Evolutionary conservation across 2,113 vertebrate species (phyloP).

Genomic region (Cheilinus undulatus): DNA sequence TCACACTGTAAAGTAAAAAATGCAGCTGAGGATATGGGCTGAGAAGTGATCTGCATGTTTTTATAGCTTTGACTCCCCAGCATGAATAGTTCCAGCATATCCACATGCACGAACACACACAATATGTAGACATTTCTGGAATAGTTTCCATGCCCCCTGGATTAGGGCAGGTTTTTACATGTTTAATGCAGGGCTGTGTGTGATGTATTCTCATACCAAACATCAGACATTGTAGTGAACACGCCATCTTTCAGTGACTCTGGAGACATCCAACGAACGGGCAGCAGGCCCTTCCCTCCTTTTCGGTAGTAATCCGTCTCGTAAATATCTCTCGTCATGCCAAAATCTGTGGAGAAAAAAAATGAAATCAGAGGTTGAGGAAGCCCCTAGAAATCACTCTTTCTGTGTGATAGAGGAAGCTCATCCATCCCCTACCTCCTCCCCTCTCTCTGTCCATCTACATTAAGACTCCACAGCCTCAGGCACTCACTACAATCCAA

Average conservation of each 20-base stretch:
- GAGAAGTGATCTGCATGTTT: conserved; percentile 31
- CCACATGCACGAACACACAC: conserved; percentile 23
- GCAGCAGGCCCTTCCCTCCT: conserved; percentile 96
- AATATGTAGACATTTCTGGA: conserved; percentile 39
- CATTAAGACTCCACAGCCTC: conserved; percentile 47
- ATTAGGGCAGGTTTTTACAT: conserved; percentile 43
- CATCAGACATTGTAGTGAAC: conserved; percentile 98
- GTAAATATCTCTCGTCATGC: conserved; percentile 99
- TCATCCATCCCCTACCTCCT: conserved; percentile 45
- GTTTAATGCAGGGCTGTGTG: conserved; percentile 8
- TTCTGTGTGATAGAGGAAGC: conserved; percentile 55
- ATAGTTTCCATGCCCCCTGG: conserved; percentile 19
- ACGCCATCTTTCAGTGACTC: conserved; percentile 98
- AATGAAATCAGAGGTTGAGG: conserved; percentile 40
- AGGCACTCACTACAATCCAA: conserved; percentile 49
- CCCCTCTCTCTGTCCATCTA: conserved; percentile 46
- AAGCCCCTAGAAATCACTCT: conserved; percentile 52
- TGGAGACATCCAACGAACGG: conserved; percentile 99
- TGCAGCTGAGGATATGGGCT: conserved; percentile 8
- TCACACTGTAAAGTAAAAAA: conserved; percentile 19
- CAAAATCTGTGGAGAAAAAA: conserved; percentile 88
- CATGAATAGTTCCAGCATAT: conserved; percentile 24
- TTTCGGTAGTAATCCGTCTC: conserved; percentile 99
- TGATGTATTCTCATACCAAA: conserved; percentile 88
- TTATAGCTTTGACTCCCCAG: conserved; percentile 25